Evolutionary conservation across 2,888 invertebrate species (phyloP), one percentile per base, ranked within the genome.

Genomic region (Rapana venosa): DNA sequence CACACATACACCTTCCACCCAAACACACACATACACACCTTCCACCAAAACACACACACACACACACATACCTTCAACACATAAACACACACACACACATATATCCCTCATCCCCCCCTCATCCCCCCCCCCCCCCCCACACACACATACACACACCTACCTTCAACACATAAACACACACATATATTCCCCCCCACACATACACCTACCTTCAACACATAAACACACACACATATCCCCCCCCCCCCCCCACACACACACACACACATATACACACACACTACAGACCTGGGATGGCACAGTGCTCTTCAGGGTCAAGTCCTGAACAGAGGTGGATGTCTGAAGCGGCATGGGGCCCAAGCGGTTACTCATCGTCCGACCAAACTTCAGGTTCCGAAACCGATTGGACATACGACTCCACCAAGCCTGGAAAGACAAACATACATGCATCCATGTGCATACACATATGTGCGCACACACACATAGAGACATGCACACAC

Each of bases 331-430:
- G 17, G 90, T 89, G 15, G 92, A 90, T 17, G 91, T 90, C 35
- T 93, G 93, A 26, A 93, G 91, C 20, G 93, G 92, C 90, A 95
- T 91, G 15, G 95, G 95, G 47, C 93, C 92, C 56, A 95, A 92
- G 20, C 95, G 93, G 92, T 95, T 95, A 70, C 93, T 92, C 58
- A 93, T 92, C 89, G 93, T 94, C n/a, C 95, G 91, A 13, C 95
- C 95, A 61, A 95, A 93, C 92, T 95, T 96, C 84, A 96, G 93
- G 91, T 96, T 95, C 77, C 95, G 92, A 89, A 96, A 95, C 85
- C 96, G 86, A 91, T 95, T 96, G 8, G 96, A 95, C 93, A 96
- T 93, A 85, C 96, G 92, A 90, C 93, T 95, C 94, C 95, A 95
- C 96, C 96, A 96, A 11, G 94, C 95, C 95, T 96, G 91, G 22